Evolutionary conservation across 2,113 vertebrate genomes (phyloP).

Genomic region (Cervus canadensis): DNA sequence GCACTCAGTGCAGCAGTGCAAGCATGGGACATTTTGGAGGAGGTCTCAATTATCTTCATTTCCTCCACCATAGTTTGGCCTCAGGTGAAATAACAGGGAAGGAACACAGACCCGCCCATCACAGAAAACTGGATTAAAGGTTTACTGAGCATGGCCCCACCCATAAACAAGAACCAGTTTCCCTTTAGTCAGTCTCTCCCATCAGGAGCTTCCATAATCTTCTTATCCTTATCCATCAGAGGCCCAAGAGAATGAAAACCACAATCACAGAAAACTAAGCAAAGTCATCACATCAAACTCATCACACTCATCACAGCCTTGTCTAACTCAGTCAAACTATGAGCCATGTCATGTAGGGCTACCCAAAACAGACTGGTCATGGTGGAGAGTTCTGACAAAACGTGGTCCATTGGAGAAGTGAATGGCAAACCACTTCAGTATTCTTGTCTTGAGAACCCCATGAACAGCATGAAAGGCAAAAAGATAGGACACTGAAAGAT

Average conservation of each 20-base stretch:
- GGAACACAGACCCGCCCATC: neutral
- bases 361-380: neutral
- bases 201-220: neutral
- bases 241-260: neutral
- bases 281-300: neutral
- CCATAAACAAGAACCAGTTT: neutral
- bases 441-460: neutral
- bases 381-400: neutral
- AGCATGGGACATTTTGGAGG: neutral
- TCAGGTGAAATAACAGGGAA: neutral
- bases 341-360: neutral
- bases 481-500: neutral
- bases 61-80: neutral
- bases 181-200: neutral
- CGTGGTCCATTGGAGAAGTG: neutral
- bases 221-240: neutral
- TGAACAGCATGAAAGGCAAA: neutral
- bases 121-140: neutral
- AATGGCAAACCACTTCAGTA: neutral
- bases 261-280: neutral
- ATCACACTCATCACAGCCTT: neutral
- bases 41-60: neutral
- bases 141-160: neutral
- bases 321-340: neutral
- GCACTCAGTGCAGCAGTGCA: neutral